phyloP scores from a whole-genome alignment of 2,113 vertebrate species.

The Ammodytes dubius region DNA sequence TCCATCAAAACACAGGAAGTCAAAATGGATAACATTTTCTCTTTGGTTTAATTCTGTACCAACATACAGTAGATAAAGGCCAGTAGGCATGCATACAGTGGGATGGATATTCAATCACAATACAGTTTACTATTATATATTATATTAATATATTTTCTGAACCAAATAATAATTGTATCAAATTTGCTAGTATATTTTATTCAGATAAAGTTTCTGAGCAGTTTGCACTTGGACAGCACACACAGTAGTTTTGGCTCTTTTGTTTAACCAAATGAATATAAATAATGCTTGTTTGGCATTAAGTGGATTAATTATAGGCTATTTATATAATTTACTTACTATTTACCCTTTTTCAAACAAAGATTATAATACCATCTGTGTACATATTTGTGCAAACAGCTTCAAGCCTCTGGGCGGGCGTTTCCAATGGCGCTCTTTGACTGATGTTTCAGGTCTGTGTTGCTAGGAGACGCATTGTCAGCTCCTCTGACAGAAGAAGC shows the following conservation, averaged over 20 bases:
- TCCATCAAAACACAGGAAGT: not conserved
- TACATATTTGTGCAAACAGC: not conserved
- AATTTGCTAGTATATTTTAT: too few relatives aligned
- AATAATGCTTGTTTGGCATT: not conserved
- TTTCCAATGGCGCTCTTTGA: not conserved
- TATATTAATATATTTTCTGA: too few relatives aligned
- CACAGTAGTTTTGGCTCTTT: too few relatives aligned
- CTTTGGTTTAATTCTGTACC: not conserved
- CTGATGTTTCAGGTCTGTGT: not conserved
- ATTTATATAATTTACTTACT: too few relatives aligned
- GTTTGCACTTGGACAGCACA: too few relatives aligned
- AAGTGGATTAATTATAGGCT: too few relatives aligned
- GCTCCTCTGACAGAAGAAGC: not conserved
- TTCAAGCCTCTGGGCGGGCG: not conserved
- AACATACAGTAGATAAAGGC: not conserved
- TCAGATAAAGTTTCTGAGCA: too few relatives aligned
- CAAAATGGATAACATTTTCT: not conserved
- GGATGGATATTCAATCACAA: not conserved
- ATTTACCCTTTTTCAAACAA: not conserved
- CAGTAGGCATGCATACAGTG: not conserved
- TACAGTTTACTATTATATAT: not conserved
- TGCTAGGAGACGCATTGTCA: slow-evolving; percentile 12
- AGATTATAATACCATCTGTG: not conserved
- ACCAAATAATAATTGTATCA: too few relatives aligned
- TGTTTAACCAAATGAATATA: not conserved